Evolutionary conservation across 2,797 vertebrate species (phyloP), one percentile per base, ranked within the genome.

Genomic region (Cetoscarus ocellatus): DNA sequence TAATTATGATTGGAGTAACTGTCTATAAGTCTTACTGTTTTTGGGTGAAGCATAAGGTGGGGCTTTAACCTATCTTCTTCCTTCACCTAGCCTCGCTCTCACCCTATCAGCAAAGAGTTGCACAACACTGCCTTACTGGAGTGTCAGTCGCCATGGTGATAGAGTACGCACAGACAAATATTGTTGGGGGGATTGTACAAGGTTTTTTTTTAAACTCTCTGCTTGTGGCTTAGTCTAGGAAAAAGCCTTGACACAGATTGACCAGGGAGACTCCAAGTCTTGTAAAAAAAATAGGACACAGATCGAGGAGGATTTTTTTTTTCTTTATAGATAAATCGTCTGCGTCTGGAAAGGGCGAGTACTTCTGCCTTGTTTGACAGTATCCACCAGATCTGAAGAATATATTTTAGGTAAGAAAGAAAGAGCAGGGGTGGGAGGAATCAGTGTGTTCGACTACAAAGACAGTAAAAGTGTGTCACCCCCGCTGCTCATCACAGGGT

Each of bases 131-230:
- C 79, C 84, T 74, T 81, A 85, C 55, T 75, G 42, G 82, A 87
- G 79, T 78, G 83, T 87, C 82, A 83, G 85, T 92, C 81, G 69
- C 87, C 90, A 91, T 92, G 85, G 88, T 67, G 85, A 92, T 80
- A 59, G 79, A 71, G 73, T 82, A 85, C 73, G 77, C 79, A 62
- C 85, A 72, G 72, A 72, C 81, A 91, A 91, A 86, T 90, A 91
- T 85, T 87, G 82, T 77, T 73, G 43, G 43, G 59, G 73, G 70
- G 54, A 27, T 66, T 88, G 74, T 84, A 75, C 12, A 79, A 87
- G 80, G 82, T 77, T 85, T 34, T 53, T 19, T 50, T 34, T 12
- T 79, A 59, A 71, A 69, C 59, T 55, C 71, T 50, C 44, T 58
- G 57, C 59, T 59, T 5, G 42, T 71, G 61, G 65, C 61, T 80